These are phyloP conservation scores for Trypoxylon attenuatum DNA, from an alignment of 2,888 invertebrate species.

Conservation along the genomic window DNA sequence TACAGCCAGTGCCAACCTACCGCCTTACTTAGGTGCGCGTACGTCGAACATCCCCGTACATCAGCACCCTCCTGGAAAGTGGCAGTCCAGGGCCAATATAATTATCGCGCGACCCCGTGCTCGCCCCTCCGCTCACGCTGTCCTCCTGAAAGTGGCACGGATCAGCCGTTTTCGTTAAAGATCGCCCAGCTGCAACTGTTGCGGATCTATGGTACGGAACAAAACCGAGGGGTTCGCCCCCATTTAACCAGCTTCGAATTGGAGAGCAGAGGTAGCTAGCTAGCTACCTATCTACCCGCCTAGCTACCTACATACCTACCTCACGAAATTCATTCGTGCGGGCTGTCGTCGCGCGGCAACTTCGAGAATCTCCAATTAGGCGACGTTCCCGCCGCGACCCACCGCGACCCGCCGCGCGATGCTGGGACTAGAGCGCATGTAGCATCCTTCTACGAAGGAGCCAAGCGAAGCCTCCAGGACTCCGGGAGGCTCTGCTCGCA, in stretches of 20 bases:
- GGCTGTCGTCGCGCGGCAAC: conserved; percentile 54
- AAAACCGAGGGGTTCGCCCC: conserved; percentile 24
- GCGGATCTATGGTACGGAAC: conserved; percentile 8
- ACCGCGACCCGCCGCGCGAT: too few relatives aligned
- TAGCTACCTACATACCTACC: background rate
- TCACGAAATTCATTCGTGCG: conserved; percentile 62
- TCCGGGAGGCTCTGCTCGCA: too few relatives aligned
- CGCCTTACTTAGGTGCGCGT: too few relatives aligned
- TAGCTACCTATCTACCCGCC: too few relatives aligned
- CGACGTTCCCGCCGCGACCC: conserved; percentile 31
- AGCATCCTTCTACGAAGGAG: too few relatives aligned
- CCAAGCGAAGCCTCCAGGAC: too few relatives aligned
- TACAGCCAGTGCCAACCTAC: too few relatives aligned
- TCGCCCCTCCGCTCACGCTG: conserved; percentile 31
- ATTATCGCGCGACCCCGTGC: conserved; percentile 67
- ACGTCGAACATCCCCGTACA: too few relatives aligned
- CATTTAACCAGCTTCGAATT: conserved; percentile 60
- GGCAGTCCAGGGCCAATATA: conserved; percentile 61
- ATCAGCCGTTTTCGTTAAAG: background rate
- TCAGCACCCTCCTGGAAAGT: too few relatives aligned
- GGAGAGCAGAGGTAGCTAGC: conserved; percentile 65
- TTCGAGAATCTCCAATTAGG: conserved; percentile 69
- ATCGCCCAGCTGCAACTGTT: conserved; percentile 24
- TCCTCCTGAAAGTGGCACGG: conserved; percentile 11
- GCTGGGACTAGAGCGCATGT: too few relatives aligned